phyloP scores from a whole-genome alignment of 1,140 invertebrate species.

The Andricus grossulariae region DNA sequence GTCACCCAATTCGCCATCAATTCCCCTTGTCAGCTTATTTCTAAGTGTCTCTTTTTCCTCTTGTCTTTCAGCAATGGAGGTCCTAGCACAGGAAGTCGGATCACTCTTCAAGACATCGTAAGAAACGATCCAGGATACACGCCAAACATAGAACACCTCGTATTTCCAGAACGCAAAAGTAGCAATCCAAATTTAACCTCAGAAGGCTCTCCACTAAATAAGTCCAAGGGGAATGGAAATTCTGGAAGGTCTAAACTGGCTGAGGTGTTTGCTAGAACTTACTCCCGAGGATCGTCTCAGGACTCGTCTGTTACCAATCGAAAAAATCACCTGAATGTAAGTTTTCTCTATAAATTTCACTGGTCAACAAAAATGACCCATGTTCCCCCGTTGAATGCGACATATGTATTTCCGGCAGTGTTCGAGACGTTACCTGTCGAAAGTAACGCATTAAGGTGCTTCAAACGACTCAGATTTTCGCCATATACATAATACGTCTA shows the following conservation, averaged over 20 bases:
- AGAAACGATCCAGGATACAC: conserved; percentile 76
- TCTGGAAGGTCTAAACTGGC: conserved; percentile 72
- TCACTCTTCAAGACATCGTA: conserved; percentile 70
- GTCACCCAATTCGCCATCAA: background rate
- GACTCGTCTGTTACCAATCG: conserved; percentile 59
- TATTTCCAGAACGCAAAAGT: conserved; percentile 76
- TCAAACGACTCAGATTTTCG: too few species aligned
- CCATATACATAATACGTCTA: too few species aligned
- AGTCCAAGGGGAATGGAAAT: conserved; percentile 59
- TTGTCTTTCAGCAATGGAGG: conserved; percentile 62
- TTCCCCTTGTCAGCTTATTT: background rate
- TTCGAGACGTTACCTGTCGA: too few species aligned
- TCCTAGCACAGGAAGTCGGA: conserved; percentile 57
- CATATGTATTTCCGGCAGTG: too few species aligned
- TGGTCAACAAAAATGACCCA: too few species aligned
- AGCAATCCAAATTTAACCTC: conserved; percentile 69
- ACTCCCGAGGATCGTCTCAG: conserved; percentile 66
- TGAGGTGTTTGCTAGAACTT: conserved; percentile 74
- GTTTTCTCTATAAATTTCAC: conserved; percentile 34
- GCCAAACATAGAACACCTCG: conserved; percentile 78
- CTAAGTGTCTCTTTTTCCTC: conserved; percentile 36
- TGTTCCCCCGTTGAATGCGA: too few species aligned
- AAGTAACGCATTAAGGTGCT: too few species aligned
- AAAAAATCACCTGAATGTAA: conserved; percentile 69
- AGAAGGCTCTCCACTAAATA: conserved; percentile 60